phyloP scores from a whole-genome alignment of 2,113 vertebrate genomes.

The Austrofundulus limnaeus region DNA sequence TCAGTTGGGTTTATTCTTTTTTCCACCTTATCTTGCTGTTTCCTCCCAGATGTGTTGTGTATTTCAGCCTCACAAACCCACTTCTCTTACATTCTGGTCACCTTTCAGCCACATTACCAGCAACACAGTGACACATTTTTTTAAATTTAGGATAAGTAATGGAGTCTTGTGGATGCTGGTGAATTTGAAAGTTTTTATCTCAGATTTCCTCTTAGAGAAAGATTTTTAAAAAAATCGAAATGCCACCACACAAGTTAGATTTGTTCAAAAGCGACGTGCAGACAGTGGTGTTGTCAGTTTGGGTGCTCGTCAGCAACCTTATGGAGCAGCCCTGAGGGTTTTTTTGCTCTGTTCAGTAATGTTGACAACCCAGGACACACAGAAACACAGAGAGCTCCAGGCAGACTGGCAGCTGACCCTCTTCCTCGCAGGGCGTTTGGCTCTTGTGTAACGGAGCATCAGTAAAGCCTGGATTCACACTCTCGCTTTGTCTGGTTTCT shows the following conservation, averaged over 20 bases:
- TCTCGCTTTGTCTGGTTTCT: not conserved
- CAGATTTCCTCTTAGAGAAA: no score
- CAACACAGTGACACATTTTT: not conserved
- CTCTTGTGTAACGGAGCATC: conserved; percentile 44
- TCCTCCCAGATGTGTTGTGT: not conserved
- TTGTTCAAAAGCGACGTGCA: conserved; percentile 2
- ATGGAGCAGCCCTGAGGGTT: conserved; percentile 33
- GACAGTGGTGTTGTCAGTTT: conserved; percentile 6
- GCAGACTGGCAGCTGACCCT: conserved; percentile 29
- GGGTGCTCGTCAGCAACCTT: conserved; percentile 18
- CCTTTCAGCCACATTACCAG: not conserved
- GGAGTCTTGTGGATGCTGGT: not conserved
- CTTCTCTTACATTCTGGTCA: conserved; percentile 18
- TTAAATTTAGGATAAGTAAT: no score
- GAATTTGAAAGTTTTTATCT: no score
- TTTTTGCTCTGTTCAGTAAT: conserved; percentile 30
- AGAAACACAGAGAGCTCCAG: conserved; percentile 24
- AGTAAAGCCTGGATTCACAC: conserved; percentile 17
- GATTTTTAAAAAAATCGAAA: no score
- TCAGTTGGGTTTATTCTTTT: not conserved
- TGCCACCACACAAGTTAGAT: no score
- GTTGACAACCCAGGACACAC: conserved; percentile 30
- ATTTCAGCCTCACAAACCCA: conserved; percentile 25
- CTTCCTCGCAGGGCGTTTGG: conserved; percentile 17
- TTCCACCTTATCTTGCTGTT: conserved; percentile 2